Evolutionary conservation across 2,113 vertebrate species (phyloP).

Genomic region (Conger conger): DNA sequence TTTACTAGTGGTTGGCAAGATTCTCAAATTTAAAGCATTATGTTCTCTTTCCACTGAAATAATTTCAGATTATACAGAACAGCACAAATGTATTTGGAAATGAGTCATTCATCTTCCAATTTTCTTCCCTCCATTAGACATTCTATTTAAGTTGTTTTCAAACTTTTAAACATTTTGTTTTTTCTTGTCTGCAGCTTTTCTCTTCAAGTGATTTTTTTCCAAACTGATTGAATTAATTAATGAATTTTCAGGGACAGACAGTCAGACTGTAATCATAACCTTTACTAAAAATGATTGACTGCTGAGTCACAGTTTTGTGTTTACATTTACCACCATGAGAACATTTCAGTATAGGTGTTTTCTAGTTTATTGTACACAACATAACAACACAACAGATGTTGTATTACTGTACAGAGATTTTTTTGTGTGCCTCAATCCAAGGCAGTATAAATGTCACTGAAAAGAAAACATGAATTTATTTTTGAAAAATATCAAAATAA

Average conservation of each 20-base stretch:
- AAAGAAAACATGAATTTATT: conserved; percentile 58
- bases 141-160: not conserved
- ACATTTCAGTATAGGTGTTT: conserved; percentile 62
- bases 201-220: not conserved
- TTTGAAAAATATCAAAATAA: conserved; percentile 65
- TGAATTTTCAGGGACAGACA: not conserved
- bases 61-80: too few relatives aligned
- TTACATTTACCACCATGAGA: conserved; percentile 62
- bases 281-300: not conserved
- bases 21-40: not conserved
- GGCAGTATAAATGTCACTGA: conserved; percentile 70
- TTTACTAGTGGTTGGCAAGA: not conserved
- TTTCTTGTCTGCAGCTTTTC: not conserved
- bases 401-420: conserved; percentile 69
- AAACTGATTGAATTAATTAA: not conserved
- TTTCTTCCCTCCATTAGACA: not conserved
- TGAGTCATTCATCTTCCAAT: not conserved
- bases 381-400: conserved; percentile 70
- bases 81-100: not conserved
- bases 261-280: not conserved
- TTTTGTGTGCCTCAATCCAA: conserved; percentile 79
- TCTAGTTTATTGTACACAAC: conserved; percentile 84
- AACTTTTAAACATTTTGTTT: not conserved
- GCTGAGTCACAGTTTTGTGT: conserved; percentile 10
- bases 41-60: not conserved